A percentile compares a stretch with the other conserved stretches of the same genome.
These are phyloP conservation scores for Spilarctia lutea DNA, from an alignment of 2,888 invertebrate genomes.

Conservation along the genomic window DNA sequence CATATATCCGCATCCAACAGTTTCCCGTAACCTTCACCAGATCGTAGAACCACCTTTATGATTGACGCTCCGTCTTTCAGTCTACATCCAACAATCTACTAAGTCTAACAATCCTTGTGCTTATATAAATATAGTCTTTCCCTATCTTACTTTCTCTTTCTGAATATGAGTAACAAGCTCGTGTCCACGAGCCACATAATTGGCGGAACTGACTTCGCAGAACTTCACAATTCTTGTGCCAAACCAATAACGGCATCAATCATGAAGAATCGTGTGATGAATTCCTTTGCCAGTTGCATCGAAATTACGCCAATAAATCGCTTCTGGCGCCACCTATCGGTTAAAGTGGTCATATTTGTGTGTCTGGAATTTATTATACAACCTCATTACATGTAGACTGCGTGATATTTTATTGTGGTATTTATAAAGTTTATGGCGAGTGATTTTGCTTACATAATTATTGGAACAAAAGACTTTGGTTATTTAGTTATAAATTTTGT, in stretches of 20 bases:
- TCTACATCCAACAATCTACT: no score
- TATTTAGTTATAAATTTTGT: background rate
- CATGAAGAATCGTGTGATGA: constrained; percentile 42
- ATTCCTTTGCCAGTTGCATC: constrained; percentile 38
- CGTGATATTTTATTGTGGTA: constrained; percentile 13
- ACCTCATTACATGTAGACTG: constrained; percentile 37
- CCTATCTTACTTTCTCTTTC: background rate
- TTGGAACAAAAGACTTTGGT: background rate
- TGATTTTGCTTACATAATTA: background rate
- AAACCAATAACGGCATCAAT: constrained; percentile 25
- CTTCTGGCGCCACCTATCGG: constrained; percentile 40
- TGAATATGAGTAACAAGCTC: background rate
- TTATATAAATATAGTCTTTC: background rate
- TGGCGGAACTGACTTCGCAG: background rate
- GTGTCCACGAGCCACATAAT: background rate
- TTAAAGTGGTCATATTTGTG: constrained; percentile 38
- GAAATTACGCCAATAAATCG: constrained; percentile 38
- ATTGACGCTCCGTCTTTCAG: no score
- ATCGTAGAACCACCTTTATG: no score
- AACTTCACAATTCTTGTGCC: background rate
- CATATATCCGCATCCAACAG: no score
- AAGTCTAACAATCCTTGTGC: background rate
- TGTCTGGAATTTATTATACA: constrained; percentile 46
- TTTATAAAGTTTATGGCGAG: background rate
- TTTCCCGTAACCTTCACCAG: no score